Conservation (phyloP, 2,888 invertebrate genomes). For the Drosophila emarginata region DNA sequence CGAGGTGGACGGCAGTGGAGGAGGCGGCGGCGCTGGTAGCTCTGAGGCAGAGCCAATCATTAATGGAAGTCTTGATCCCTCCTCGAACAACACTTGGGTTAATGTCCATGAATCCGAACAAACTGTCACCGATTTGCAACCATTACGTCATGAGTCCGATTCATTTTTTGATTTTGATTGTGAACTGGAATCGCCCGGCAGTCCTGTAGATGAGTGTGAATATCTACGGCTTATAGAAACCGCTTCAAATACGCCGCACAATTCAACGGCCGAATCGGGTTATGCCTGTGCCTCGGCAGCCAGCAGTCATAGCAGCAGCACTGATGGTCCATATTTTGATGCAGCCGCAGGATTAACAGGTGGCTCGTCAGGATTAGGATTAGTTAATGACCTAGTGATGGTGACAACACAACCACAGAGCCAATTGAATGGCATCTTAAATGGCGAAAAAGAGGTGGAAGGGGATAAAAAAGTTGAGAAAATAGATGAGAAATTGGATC, state of each 20-base stretch:
- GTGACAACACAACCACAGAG: conserved; percentile 37
- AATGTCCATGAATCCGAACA: conserved; percentile 76
- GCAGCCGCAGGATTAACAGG: conserved; percentile 70
- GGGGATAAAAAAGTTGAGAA: conserved; percentile 29
- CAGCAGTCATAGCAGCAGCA: conserved; percentile 83
- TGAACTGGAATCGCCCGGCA: conserved; percentile 87
- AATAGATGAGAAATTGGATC: conserved; percentile 7
- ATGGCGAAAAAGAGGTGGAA: conserved; percentile 50
- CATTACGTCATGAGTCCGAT: conserved; percentile 83
- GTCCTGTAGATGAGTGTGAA: conserved; percentile 87
- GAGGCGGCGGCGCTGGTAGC: conserved; percentile 28
- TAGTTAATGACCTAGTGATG: conserved; percentile 31
- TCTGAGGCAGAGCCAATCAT: conserved; percentile 80
- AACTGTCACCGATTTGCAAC: conserved; percentile 83
- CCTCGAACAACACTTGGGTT: conserved; percentile 79
- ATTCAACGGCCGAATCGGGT: conserved; percentile 83
- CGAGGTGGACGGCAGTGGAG: conserved; percentile 62
- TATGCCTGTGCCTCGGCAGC: conserved; percentile 84
- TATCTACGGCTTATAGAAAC: conserved; percentile 83
- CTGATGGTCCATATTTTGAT: conserved; percentile 84
- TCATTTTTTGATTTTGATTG: conserved; percentile 87
- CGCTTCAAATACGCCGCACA: conserved; percentile 84
- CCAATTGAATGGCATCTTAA: conserved; percentile 51
- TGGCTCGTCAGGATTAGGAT: neutral
- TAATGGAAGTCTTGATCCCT: conserved; percentile 64